Evolutionary conservation across 1,140 invertebrate genomes (phyloP).

Genomic region (Bicyclus anynana): DNA sequence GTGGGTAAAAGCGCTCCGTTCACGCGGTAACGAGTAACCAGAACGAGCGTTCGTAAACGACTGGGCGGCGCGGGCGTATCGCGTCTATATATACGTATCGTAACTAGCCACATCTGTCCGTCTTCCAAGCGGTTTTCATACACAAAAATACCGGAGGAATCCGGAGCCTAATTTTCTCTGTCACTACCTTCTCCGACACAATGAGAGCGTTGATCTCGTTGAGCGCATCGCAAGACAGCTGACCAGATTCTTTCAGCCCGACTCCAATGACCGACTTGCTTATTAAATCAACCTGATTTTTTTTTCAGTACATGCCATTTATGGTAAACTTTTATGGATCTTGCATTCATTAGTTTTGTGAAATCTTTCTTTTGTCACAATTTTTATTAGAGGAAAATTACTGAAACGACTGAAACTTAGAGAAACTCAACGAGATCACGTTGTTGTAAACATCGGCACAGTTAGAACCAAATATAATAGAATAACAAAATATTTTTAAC

Average conservation of each 20-base stretch:
- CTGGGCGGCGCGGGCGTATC: slow-evolving; percentile 55
- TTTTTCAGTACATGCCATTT: slow-evolving; percentile 27
- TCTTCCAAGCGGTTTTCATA: slow-evolving; percentile 50
- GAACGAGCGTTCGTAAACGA: slow-evolving; percentile 38
- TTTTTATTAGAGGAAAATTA: too few relatives aligned
- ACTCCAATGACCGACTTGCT: slow-evolving; percentile 39
- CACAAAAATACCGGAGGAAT: slow-evolving; percentile 72
- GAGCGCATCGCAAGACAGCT: slow-evolving; percentile 49
- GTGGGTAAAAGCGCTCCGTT: slow-evolving; percentile 18
- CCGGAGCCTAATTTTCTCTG: slow-evolving; percentile 68
- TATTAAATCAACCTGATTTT: slow-evolving; percentile 22
- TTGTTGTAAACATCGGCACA: too few relatives aligned
- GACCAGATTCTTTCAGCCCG: slow-evolving; percentile 55
- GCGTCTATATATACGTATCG: slow-evolving; percentile 58
- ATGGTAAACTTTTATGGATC: slow-evolving; percentile 19
- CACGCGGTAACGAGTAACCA: slow-evolving; percentile 23
- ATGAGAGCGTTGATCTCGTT: slow-evolving; percentile 73
- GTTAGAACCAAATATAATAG: too few relatives aligned
- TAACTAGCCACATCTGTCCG: slow-evolving; percentile 47
- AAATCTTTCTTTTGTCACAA: too few relatives aligned
- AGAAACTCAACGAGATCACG: too few relatives aligned
- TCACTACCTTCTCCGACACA: slow-evolving; percentile 66
- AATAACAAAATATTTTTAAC: too few relatives aligned
- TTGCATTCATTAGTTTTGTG: too few relatives aligned
- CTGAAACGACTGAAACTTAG: too few relatives aligned